Conservation (phyloP, 1,140 invertebrate genomes). For the Phenacoccus solenopsis region DNA sequence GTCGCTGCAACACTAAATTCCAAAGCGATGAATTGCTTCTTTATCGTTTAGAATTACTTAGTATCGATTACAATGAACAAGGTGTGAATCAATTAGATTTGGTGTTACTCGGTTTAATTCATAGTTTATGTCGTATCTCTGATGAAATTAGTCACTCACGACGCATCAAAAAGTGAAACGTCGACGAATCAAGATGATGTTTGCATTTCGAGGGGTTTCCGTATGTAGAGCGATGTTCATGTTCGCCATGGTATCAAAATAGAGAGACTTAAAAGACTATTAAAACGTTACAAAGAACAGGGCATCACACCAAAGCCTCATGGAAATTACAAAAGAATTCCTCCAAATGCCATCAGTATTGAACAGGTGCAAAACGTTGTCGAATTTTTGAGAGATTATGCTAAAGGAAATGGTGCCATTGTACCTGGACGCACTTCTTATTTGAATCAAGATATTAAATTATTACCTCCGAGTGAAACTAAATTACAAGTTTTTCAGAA, state of each 20-base stretch:
- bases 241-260: background rate
- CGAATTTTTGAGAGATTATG: background rate
- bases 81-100: background rate
- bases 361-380: background rate
- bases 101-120: background rate
- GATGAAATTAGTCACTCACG: background rate
- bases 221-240: background rate
- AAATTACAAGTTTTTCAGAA: background rate
- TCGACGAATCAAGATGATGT: background rate
- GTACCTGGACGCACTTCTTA: background rate
- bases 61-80: background rate
- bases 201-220: background rate
- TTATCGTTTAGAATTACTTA: background rate
- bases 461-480: background rate
- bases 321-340: background rate
- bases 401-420: background rate
- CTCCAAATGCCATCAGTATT: background rate
- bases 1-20: background rate
- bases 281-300: background rate
- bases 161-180: background rate
- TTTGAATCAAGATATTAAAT: background rate
- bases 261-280: background rate
- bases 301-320: background rate
- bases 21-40: background rate
- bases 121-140: background rate